Evolutionary conservation across 2,113 vertebrate genomes (phyloP).

Genomic region (Malaclemys terrapin): DNA sequence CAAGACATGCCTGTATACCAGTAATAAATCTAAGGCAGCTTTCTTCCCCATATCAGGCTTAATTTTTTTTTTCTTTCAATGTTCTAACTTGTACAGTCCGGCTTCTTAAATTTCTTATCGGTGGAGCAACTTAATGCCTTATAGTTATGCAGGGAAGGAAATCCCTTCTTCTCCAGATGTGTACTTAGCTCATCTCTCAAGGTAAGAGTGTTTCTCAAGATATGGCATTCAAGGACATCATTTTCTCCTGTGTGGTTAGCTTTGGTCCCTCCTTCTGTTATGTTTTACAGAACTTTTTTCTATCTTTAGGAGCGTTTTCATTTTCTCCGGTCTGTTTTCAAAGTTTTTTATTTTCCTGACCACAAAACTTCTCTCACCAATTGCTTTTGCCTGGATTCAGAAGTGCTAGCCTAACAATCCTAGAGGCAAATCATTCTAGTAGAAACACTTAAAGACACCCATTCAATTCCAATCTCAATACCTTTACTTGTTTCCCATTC

Average conservation of each 20-base stretch:
- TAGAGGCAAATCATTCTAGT: not conserved
- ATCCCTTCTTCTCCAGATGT: not conserved
- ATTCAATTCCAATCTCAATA: constrained; percentile 45
- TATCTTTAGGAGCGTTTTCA: not conserved
- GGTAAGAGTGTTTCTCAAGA: not conserved
- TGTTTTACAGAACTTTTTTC: not conserved
- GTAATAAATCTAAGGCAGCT: not conserved
- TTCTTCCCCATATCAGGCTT: not conserved
- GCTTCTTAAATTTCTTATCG: not conserved
- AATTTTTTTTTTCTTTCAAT: not conserved
- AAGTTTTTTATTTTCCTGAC: not conserved
- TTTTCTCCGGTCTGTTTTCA: not conserved
- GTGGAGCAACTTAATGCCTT: not conserved
- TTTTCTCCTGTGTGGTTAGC: not conserved
- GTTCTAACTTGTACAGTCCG: not conserved
- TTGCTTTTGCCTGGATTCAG: not conserved
- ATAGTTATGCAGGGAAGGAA: not conserved
- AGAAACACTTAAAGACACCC: not conserved
- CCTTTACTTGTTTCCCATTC: constrained; percentile 63
- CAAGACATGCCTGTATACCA: not conserved
- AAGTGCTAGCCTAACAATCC: not conserved
- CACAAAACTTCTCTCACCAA: accelerated
- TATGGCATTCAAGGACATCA: not conserved
- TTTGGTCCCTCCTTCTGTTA: not conserved
- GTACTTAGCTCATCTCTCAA: not conserved